phyloP scores from a whole-genome alignment of 1,140 invertebrate species.

The Drosophila kurseongensis region DNA sequence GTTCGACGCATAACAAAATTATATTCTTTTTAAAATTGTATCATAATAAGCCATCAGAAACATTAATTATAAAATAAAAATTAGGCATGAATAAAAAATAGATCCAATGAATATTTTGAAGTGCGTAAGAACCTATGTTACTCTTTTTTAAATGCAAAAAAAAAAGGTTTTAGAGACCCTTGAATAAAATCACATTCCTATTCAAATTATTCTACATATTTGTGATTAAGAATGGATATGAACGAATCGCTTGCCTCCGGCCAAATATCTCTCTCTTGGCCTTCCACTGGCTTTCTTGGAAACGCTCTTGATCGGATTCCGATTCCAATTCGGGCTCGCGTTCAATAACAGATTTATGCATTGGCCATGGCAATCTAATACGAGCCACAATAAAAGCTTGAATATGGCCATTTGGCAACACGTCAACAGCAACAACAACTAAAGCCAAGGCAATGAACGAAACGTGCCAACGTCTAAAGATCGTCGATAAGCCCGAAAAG shows the following conservation, averaged over 20 bases:
- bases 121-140: too few relatives aligned
- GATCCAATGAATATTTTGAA: too few relatives aligned
- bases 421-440: conserved; percentile 62
- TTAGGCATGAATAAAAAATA: not conserved
- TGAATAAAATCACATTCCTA: not conserved
- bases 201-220: conserved; percentile 2
- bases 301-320: conserved; percentile 52
- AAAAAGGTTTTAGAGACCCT: not conserved
- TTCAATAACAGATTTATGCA: conserved; percentile 70
- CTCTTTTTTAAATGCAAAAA: too few relatives aligned
- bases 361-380: conserved; percentile 81
- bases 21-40: too few relatives aligned
- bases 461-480: conserved; percentile 79
- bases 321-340: conserved; percentile 53
- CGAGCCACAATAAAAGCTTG: conserved; percentile 81
- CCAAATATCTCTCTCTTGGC: conserved; percentile 18
- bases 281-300: conserved; percentile 52
- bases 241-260: conserved; percentile 1
- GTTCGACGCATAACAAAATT: too few relatives aligned
- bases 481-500: conserved; percentile 68
- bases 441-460: conserved; percentile 77
- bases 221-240: conserved; percentile 4
- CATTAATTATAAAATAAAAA: not conserved
- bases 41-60: too few relatives aligned
- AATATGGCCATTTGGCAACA: conserved; percentile 80